These are phyloP conservation scores for Drosophila serrata DNA, from an alignment of 1,140 invertebrate species.

Conservation along the genomic window DNA sequence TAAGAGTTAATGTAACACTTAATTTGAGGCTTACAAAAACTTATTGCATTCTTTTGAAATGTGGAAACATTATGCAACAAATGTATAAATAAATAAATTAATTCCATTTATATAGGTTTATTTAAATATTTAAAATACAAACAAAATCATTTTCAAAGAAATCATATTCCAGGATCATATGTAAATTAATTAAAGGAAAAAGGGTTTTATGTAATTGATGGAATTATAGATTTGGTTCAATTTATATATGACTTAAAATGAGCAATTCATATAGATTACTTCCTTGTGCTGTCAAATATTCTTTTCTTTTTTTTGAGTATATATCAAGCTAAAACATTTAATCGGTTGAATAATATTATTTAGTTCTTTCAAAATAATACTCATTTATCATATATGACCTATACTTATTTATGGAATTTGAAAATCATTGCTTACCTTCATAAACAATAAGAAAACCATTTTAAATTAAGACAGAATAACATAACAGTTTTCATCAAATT, in stretches of 20 bases:
- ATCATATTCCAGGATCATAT: not conserved
- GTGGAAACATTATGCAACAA: not conserved
- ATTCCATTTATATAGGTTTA: constrained; percentile 8
- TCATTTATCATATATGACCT: not conserved
- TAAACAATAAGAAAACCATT: not conserved
- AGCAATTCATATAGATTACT: not conserved
- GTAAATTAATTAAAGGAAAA: not conserved
- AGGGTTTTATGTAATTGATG: not conserved
- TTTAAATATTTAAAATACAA: not conserved
- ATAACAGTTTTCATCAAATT: not conserved
- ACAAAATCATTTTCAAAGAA: not conserved
- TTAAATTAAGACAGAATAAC: not conserved
- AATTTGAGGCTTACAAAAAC: too few species aligned
- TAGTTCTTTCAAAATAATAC: not conserved
- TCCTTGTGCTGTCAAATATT: not conserved
- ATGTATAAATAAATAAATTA: not conserved
- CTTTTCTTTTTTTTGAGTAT: not conserved
- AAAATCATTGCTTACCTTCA: too few species aligned
- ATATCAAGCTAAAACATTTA: not conserved
- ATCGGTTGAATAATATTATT: not conserved
- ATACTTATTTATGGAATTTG: not conserved
- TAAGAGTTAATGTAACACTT: too few species aligned
- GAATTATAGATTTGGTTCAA: too few species aligned
- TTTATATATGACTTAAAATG: too few species aligned
- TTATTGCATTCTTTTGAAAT: too few species aligned